Base-by-base conservation (phyloP, 2,888 invertebrate genomes). In the Caenorhabditis afra region DNA sequence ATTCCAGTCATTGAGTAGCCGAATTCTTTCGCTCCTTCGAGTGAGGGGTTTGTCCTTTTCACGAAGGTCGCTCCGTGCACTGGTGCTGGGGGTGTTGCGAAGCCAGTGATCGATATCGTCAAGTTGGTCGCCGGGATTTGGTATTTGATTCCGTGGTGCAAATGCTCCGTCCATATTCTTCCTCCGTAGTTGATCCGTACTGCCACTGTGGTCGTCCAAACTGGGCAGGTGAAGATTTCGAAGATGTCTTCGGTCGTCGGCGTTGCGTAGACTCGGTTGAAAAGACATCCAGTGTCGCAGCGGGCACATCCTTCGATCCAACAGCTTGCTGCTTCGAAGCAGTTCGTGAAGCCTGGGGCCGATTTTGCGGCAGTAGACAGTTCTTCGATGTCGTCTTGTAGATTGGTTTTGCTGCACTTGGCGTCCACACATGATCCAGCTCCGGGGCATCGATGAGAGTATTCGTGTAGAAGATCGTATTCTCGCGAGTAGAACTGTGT, bases 181-280 rank as follows among this genome's bases (percentile, higher is more conserved):
- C 11, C 52, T 16, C 23, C 14, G 22, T 29, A 20, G 20, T 37
- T 41, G 1, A 68, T 37, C 0, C 41, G 20, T 0, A 53, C 66
- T 20, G 23, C 2, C 0, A 75, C 22, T 47, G 3, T 37, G 2
- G 58, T 35, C 3, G 44, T 52, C 77, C 77, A 77, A 1, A 52
- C 16, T 12, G 57, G 39, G 41, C 77, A 77, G 4, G 22, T 45
- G 20, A 11, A 44, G 4, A 77, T 18, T 14, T 53, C 55, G 58
- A 52, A 71, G 12, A 77, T 47, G 23, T 37, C 20, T 18, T 22
- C 52, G 1, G 66, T 22, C 1, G 71, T 61, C 18, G 78, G 73
- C 16, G 8, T 16, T 11, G 73, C 79, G 35, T 62, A 79, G 39
- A 47, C 35, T 12, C 73, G 53, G 45, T 61, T 61, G 61, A 79